Evolutionary conservation across 2,888 invertebrate genomes (phyloP), one percentile per base, ranked within the genome.

Genomic region (Digitonthophagus gazella): DNA sequence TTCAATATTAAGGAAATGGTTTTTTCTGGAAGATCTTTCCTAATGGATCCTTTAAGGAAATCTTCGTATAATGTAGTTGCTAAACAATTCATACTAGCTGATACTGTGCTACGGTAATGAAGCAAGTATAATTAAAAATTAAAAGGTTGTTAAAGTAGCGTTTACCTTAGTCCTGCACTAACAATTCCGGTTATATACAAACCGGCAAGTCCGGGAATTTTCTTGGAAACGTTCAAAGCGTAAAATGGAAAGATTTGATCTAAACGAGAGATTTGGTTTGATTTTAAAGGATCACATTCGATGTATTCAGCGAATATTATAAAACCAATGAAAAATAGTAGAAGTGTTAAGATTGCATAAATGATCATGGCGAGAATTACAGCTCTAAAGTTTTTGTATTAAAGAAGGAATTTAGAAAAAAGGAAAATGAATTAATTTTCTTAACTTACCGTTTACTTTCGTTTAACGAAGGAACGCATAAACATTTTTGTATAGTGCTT

Each of bases 161-260:
- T 44, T 44, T 78, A 87, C 86, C 87, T 89, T 19, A 92, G 84
- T 0, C 91, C 91, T 0, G 92, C 91, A 76, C 90, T 90, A 74
- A 92, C 91, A 58, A 92, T 85, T 16, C 92, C 89, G 19, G 92
- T 91, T 3, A 92, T 86, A 75, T 93, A 93, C 55, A 93, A 84
- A 1, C 92, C 93, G 22, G 91, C 88, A 63, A 93, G 84, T 0
- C 92, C 92, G 16, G 90, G 89, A 76, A 90, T 85, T 78, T 86
- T 82, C 1, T 84, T 82, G 0, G 91, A 86, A 14, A 90, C 83
- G 74, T 90, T 89, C 85, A 92, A 90, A 4, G 92, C 86, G 76
- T 90, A 93, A 75, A 88, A 88, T 0, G 92, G 91, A 1, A 92
- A 84, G n/a, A 81, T 69, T 69, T 88, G 86, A 77, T 88, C 88